Percentiles rank a stretch among this genome's conserved stretches.
Evolutionary conservation across 1,140 invertebrate species (phyloP).

Genomic region (Atopsyche davidsoni): DNA sequence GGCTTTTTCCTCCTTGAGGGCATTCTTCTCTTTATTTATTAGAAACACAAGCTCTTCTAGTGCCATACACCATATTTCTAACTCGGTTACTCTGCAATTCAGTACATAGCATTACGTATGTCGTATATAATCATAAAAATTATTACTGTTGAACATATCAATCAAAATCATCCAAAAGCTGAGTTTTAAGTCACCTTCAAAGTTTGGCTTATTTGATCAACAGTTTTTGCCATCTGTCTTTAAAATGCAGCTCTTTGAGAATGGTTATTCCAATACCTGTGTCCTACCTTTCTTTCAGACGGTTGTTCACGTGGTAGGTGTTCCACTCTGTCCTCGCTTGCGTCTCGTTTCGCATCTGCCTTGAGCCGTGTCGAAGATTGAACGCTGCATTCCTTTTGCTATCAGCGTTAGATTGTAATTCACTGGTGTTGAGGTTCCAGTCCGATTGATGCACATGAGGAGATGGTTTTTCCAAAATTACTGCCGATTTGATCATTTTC

Average conservation of each 20-base stretch:
- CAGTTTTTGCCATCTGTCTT: too few relatives aligned
- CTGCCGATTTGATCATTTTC: slow-evolving; percentile 51
- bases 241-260: too few relatives aligned
- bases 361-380: slow-evolving; percentile 61
- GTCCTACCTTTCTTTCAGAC: slow-evolving; percentile 65
- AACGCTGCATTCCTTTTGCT: slow-evolving; percentile 57
- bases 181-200: too few relatives aligned
- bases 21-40: slow-evolving; percentile 62
- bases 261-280: too few relatives aligned
- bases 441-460: slow-evolving; percentile 62
- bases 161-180: too few relatives aligned
- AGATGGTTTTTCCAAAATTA: slow-evolving; percentile 62
- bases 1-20: slow-evolving; percentile 68
- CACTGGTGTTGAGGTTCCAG: slow-evolving; percentile 64
- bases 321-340: slow-evolving; percentile 77
- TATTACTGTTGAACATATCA: too few relatives aligned
- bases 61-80: slow-evolving; percentile 68
- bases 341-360: slow-evolving; percentile 70
- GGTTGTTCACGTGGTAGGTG: slow-evolving; percentile 71
- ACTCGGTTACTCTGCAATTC: slow-evolving; percentile 62
- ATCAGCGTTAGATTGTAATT: slow-evolving; percentile 52
- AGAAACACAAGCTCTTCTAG: slow-evolving; percentile 60
- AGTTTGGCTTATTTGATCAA: too few relatives aligned
- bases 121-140: too few relatives aligned
- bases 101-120: too few relatives aligned